Conservation (phyloP, 1,140 invertebrate genomes). For the Zaprionus vittiger region DNA sequence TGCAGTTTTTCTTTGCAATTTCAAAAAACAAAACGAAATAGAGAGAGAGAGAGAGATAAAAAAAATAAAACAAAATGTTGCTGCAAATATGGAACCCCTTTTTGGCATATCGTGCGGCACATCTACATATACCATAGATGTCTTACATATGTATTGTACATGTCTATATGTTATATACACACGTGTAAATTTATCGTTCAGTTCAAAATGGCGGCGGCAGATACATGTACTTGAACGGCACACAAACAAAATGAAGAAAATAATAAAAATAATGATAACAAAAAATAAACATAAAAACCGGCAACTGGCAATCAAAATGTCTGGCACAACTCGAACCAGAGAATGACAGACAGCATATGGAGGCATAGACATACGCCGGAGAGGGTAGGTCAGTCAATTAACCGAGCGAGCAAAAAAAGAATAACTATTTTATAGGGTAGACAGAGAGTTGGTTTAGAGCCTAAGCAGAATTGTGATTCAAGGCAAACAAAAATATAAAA, state of each 20-base stretch:
- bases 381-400: constrained; percentile 26
- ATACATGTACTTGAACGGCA: constrained; percentile 1
- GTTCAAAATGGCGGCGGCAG: constrained; percentile 44
- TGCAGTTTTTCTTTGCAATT: constrained; percentile 37
- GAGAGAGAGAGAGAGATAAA: constrained; percentile 5
- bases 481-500: too few relatives aligned
- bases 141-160: neutral
- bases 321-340: constrained; percentile 53
- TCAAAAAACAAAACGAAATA: constrained; percentile 13
- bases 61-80: constrained; percentile 5
- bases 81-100: constrained; percentile 8
- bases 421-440: neutral
- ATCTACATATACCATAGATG: constrained; percentile 20
- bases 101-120: constrained; percentile 21
- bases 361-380: constrained; percentile 43
- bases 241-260: constrained; percentile 26
- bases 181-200: neutral
- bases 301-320: constrained; percentile 69
- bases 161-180: constrained; percentile 14
- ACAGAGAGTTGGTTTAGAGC: neutral
- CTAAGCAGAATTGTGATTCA: neutral
- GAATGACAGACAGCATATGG: constrained; percentile 67
- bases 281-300: constrained; percentile 43
- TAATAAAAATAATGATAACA: constrained; percentile 50
- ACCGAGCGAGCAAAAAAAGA: neutral